These are phyloP conservation scores for Diceros bicornis DNA, from an alignment of 2,797 vertebrate species.

Conservation along the genomic window DNA sequence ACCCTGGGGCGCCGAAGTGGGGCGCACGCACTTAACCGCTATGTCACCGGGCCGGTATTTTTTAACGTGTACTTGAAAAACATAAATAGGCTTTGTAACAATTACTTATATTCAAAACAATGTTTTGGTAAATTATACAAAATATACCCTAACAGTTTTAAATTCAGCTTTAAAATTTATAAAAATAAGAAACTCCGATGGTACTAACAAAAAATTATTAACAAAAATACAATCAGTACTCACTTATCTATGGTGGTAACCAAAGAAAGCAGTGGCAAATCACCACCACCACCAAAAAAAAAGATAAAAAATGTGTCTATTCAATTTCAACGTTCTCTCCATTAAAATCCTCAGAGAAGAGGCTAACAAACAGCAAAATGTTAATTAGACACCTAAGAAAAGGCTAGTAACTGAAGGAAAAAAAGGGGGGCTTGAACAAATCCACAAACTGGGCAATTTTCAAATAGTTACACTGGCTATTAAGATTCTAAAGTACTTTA, in stretches of 20 bases:
- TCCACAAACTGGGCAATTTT: not conserved
- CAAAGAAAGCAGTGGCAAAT: not conserved
- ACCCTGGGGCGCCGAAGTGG: too few relatives aligned
- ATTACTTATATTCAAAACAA: not conserved
- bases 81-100: not conserved
- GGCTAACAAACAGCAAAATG: not conserved
- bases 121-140: not conserved
- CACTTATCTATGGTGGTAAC: not conserved
- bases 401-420: not conserved
- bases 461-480: not conserved
- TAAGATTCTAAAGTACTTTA: constrained; percentile 42
- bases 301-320: not conserved
- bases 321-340: not conserved
- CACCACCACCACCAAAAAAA: not conserved
- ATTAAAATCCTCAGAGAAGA: constrained; percentile 11
- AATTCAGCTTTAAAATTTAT: not conserved
- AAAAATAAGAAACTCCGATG: constrained; percentile 35
- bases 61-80: not conserved
- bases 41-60: not conserved
- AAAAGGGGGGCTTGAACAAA: not conserved
- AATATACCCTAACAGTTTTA: constrained; percentile 21
- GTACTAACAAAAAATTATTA: not conserved
- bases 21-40: too few relatives aligned
- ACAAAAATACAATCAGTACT: not conserved
- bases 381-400: not conserved